Percentiles rank a stretch among this genome's conserved stretches.
Conservation (phyloP, 2,888 invertebrate genomes). For the Campoplex nolae region DNA sequence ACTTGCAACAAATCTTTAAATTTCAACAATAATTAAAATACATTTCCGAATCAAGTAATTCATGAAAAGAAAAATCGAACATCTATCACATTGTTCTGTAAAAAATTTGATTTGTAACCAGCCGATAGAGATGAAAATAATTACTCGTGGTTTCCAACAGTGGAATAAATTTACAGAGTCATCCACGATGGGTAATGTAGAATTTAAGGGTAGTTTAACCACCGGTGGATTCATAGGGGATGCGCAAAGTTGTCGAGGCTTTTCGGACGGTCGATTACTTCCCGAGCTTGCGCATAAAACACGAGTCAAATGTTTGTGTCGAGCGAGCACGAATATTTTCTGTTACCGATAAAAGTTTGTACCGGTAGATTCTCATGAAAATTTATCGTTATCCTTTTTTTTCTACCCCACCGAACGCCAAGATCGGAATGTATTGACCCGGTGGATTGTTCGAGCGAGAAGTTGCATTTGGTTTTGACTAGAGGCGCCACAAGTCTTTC, state of each 20-base stretch:
- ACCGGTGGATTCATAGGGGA: slow-evolving; percentile 7
- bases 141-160: neutral
- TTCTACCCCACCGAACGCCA: neutral
- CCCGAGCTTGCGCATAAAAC: slow-evolving; percentile 61
- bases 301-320: neutral
- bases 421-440: neutral
- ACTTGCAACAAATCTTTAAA: neutral
- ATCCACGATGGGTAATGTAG: slow-evolving; percentile 21
- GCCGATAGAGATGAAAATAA: neutral
- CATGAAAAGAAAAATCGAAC: neutral
- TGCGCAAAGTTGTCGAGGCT: slow-evolving; percentile 1
- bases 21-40: neutral
- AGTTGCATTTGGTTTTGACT: slow-evolving; percentile 32
- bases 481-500: slow-evolving; percentile 26
- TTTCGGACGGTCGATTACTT: slow-evolving; percentile 47
- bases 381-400: slow-evolving; percentile 4
- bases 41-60: neutral
- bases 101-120: neutral
- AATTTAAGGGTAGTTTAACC: neutral
- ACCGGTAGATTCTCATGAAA: slow-evolving; percentile 24
- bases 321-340: slow-evolving; percentile 3
- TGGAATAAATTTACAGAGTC: neutral
- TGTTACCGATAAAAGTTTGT: slow-evolving; percentile 56
- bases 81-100: neutral
- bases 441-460: neutral